Conservation (phyloP, 2,888 invertebrate genomes). For the Polydrusus pterygomalis region DNA sequence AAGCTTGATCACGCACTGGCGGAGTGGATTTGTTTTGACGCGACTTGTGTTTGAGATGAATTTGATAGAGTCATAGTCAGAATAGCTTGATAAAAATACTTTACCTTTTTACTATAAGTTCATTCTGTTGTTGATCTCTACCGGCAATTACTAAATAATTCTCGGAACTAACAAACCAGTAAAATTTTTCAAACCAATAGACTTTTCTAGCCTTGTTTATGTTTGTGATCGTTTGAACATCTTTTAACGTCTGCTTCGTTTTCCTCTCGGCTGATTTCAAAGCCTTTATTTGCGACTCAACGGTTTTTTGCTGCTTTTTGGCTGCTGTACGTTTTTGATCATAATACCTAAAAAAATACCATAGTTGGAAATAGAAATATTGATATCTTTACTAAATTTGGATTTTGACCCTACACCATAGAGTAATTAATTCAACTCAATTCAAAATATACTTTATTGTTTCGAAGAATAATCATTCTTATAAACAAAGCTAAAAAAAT, state of each 20-base stretch:
- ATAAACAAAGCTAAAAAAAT: too few relatives aligned
- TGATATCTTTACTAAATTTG: too few relatives aligned
- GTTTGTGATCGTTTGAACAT: conserved; percentile 90
- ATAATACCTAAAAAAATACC: conserved; percentile 81
- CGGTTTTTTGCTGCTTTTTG: conserved; percentile 95
- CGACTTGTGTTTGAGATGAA: too few relatives aligned
- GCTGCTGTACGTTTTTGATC: conserved; percentile 92
- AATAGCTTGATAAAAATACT: background rate
- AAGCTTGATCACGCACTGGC: too few relatives aligned
- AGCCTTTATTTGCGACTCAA: conserved; percentile 94
- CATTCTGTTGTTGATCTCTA: conserved; percentile 98
- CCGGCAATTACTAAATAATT: conserved; percentile 96
- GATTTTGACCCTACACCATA: too few relatives aligned
- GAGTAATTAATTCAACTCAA: too few relatives aligned
- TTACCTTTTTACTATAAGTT: conserved; percentile 93
- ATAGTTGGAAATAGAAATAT: conserved; percentile 5
- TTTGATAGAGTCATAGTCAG: too few relatives aligned
- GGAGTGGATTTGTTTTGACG: too few relatives aligned
- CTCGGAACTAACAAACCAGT: conserved; percentile 98
- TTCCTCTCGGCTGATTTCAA: conserved; percentile 96
- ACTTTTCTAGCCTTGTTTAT: conserved; percentile 96
- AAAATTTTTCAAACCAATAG: conserved; percentile 99
- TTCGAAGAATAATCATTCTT: too few relatives aligned
- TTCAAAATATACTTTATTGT: too few relatives aligned
- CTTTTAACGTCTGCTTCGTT: conserved; percentile 94